Evolutionary conservation across 2,888 invertebrate species (phyloP).

Genomic region (Melinaea marsaeus): DNA sequence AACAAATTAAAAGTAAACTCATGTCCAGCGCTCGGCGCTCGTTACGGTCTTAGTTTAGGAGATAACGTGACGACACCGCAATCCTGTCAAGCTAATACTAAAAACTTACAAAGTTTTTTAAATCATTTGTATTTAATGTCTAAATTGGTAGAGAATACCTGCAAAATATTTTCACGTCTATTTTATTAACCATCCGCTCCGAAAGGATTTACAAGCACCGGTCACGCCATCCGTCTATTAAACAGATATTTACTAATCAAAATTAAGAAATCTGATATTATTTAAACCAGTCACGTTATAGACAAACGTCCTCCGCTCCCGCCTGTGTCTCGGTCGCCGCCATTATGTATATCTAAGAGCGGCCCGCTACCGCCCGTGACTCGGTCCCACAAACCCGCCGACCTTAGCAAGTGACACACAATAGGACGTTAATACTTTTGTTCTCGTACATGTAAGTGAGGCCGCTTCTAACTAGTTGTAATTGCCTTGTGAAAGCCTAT

Average conservation of each 20-base stretch:
- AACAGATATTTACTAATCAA: no score
- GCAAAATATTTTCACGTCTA: no score
- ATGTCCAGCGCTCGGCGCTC: background rate
- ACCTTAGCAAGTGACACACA: constrained; percentile 65
- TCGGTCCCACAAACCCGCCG: constrained; percentile 19
- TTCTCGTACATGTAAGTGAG: constrained; percentile 50
- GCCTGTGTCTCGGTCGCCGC: no score
- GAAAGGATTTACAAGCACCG: no score
- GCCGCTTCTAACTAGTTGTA: constrained; percentile 55
- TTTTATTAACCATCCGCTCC: no score
- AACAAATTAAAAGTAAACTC: constrained; percentile 21
- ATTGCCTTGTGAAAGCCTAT: constrained; percentile 53
- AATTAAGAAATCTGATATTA: background rate
- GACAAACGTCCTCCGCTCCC: background rate
- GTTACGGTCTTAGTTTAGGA: background rate
- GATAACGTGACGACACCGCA: no score
- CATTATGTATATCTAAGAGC: background rate
- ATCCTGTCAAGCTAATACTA: no score
- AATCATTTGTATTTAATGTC: no score
- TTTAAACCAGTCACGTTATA: constrained; percentile 1
- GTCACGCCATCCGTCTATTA: no score
- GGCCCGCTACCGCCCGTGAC: constrained; percentile 17
- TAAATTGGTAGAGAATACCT: no score
- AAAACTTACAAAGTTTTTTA: no score
- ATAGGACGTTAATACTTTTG: constrained; percentile 63